phyloP scores from a whole-genome alignment of 2,888 invertebrate species.

The Mythimna lalbum region DNA sequence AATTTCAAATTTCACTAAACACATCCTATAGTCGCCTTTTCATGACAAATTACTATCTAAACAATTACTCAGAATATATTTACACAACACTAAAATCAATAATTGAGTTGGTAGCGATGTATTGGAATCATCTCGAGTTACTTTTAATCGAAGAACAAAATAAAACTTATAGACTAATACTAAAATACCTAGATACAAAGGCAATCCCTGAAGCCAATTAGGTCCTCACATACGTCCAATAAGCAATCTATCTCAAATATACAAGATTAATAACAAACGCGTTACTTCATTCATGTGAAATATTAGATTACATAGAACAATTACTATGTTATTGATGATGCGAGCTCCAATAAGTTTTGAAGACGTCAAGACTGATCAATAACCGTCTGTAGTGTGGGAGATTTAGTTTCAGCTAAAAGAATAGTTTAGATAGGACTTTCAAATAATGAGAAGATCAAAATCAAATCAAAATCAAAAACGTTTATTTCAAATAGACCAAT shows the following conservation, averaged over 20 bases:
- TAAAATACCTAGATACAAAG: not conserved
- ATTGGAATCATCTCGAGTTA: too few relatives aligned
- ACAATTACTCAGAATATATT: too few relatives aligned
- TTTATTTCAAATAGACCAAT: too few relatives aligned
- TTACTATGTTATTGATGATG: slow-evolving; percentile 63
- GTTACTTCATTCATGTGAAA: slow-evolving; percentile 45
- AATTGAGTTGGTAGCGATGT: too few relatives aligned
- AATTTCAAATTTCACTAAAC: too few relatives aligned
- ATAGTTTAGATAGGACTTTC: slow-evolving; percentile 3
- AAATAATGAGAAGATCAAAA: too few relatives aligned
- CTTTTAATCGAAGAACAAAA: not conserved
- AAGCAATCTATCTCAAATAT: slow-evolving; percentile 45
- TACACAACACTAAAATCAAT: too few relatives aligned
- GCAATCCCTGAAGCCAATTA: slow-evolving; percentile 29
- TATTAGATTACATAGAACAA: slow-evolving; percentile 63
- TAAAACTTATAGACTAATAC: not conserved
- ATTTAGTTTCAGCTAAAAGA: slow-evolving; percentile 15
- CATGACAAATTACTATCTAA: too few relatives aligned
- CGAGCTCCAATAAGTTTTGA: slow-evolving; percentile 60
- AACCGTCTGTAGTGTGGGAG: slow-evolving; percentile 18
- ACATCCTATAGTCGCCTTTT: too few relatives aligned
- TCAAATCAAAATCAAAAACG: too few relatives aligned
- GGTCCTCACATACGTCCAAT: slow-evolving; percentile 12
- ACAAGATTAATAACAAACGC: slow-evolving; percentile 54
- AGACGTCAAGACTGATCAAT: slow-evolving; percentile 55